Evolutionary conservation across 2,888 invertebrate species (phyloP).

Genomic region (Adelphocoris suturalis): DNA sequence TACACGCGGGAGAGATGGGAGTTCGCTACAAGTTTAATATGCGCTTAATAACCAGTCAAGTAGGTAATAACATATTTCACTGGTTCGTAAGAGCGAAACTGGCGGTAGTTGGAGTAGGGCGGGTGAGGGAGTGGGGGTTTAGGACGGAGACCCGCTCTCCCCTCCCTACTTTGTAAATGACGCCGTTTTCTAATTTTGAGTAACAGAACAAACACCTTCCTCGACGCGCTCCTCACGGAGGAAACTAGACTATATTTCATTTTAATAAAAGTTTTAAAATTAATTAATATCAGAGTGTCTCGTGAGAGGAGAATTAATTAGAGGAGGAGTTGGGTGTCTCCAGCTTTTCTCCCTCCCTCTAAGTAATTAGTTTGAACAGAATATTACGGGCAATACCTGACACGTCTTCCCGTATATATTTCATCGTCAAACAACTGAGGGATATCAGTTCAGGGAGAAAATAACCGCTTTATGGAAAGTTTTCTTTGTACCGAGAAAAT

Average conservation of each 20-base stretch:
- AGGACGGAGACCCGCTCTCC: conserved; percentile 17
- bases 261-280: conserved; percentile 76
- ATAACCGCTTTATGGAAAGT: conserved; percentile 38
- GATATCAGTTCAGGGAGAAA: conserved; percentile 58
- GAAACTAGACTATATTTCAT: conserved; percentile 74
- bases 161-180: conserved; percentile 74
- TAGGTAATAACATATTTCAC: conserved; percentile 75
- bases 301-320: conserved; percentile 74
- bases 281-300: conserved; percentile 74
- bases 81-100: conserved; percentile 35
- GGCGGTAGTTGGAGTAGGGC: not conserved
- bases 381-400: conserved; percentile 73
- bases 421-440: conserved; percentile 65
- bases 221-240: conserved; percentile 46
- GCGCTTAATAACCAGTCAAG: conserved; percentile 75
- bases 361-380: conserved; percentile 75
- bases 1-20: conserved; percentile 71
- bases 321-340: conserved; percentile 73
- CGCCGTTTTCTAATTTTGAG: conserved; percentile 75
- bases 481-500: conserved; percentile 23
- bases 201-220: conserved; percentile 72
- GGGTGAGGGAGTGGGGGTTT: not conserved
- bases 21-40: conserved; percentile 75
- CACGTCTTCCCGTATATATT: conserved; percentile 70
- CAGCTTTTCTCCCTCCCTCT: conserved; percentile 54